A percentile compares a stretch with the other conserved stretches of the same genome.
phyloP scores from a whole-genome alignment of 35 echinoderm and acorn worm species.

The Acanthaster planci region DNA sequence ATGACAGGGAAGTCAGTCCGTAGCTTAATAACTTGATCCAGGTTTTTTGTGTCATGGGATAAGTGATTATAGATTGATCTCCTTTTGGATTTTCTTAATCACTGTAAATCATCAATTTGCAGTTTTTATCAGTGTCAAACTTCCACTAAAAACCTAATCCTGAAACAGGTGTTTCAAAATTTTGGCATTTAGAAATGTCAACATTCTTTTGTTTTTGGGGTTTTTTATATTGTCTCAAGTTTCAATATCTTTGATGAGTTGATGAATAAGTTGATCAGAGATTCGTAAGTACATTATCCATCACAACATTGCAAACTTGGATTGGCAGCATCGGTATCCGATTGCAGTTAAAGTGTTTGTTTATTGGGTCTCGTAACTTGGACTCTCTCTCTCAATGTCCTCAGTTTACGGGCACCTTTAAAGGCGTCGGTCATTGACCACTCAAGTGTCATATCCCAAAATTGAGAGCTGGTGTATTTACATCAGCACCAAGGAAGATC shows the following conservation, averaged over 20 bases:
- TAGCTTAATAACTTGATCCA: background rate
- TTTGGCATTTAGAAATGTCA: background rate
- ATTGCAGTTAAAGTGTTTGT: background rate
- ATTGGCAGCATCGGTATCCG: background rate
- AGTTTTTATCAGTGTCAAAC: background rate
- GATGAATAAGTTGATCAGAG: background rate
- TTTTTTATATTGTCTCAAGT: background rate
- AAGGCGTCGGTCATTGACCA: conserved; percentile 8
- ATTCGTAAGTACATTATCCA: background rate
- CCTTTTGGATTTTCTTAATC: conserved; percentile 9
- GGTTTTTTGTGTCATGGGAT: background rate
- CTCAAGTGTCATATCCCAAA: background rate
- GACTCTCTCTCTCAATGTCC: conserved; percentile 25
- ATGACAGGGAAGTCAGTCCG: background rate
- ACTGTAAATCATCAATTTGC: background rate
- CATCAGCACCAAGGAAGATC: conserved; percentile 17
- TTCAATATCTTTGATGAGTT: background rate
- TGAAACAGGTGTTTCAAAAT: background rate
- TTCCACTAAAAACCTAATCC: conserved; percentile 10
- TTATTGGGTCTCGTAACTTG: background rate
- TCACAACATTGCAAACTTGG: background rate
- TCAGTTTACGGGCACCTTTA: conserved; percentile 3
- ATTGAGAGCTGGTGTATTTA: conserved; percentile 13
- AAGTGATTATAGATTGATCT: background rate
- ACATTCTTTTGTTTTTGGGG: background rate